These are phyloP conservation scores for Chiloscyllium punctatum DNA, from an alignment of 2,797 vertebrate genomes.

Conservation along the genomic window DNA sequence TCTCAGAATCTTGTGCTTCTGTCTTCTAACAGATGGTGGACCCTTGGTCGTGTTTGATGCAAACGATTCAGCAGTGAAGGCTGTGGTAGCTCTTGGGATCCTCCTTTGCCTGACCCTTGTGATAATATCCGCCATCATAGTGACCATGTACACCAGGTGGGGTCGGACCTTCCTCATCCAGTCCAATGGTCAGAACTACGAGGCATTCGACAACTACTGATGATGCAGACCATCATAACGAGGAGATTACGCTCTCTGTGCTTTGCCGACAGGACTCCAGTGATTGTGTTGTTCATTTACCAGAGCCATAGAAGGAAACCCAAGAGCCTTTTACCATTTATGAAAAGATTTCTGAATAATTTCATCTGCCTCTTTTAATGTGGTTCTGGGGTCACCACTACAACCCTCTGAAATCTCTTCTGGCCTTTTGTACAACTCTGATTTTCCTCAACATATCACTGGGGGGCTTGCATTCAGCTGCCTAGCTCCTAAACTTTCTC, in stretches of 20 bases:
- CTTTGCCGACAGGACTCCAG: background rate
- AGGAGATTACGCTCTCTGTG: background rate
- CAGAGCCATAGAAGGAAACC: background rate
- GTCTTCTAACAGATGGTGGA: background rate
- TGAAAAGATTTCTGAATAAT: background rate
- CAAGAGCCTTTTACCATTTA: background rate
- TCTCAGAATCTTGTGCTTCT: background rate
- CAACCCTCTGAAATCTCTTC: background rate
- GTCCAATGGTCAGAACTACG: constrained; percentile 2
- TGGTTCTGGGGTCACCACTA: background rate
- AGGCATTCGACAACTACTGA: constrained; percentile 29
- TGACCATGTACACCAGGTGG: constrained; percentile 12
- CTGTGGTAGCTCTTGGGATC: background rate
- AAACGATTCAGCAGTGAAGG: background rate
- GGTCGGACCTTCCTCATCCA: background rate
- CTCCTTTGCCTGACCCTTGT: background rate
- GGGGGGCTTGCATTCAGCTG: background rate
- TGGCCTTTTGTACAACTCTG: background rate
- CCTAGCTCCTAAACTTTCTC: background rate
- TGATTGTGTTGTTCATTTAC: background rate
- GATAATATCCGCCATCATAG: background rate
- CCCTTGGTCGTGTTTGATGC: background rate
- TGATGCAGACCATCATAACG: too few species aligned
- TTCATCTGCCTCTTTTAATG: background rate
- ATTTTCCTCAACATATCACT: background rate